A percentile compares a stretch with the other conserved stretches of the same genome.
Conservation (phyloP, 1,140 invertebrate species). For the Halotydeus destructor region DNA sequence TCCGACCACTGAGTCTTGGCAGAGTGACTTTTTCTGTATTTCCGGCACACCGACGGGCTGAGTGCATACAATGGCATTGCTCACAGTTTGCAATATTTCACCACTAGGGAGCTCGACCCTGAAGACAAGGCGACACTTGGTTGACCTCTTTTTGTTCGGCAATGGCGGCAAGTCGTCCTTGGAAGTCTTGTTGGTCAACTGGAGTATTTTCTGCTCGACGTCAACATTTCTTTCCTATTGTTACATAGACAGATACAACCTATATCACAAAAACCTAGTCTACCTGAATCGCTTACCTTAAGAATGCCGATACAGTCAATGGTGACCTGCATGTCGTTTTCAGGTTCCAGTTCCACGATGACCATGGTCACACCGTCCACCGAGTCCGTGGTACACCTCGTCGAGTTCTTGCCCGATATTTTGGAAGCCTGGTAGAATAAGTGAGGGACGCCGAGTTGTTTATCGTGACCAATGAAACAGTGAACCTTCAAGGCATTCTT, state of each 20-base stretch:
- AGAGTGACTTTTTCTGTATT: constrained; percentile 75
- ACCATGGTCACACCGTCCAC: constrained; percentile 83
- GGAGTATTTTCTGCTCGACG: constrained; percentile 51
- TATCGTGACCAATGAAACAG: constrained; percentile 81
- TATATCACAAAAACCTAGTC: no score
- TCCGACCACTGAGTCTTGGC: constrained; percentile 45
- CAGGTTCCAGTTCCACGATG: constrained; percentile 66
- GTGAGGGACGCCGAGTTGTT: constrained; percentile 60
- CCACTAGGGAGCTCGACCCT: constrained; percentile 50
- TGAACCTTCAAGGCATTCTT: constrained; percentile 63
- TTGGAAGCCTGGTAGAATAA: constrained; percentile 62
- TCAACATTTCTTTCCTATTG: constrained; percentile 79
- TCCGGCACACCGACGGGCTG: constrained; percentile 88
- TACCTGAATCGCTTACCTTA: constrained; percentile 21
- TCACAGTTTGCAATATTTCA: constrained; percentile 74
- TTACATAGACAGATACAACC: no score
- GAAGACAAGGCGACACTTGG: constrained; percentile 82
- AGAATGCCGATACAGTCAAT: constrained; percentile 39
- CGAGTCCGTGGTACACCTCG: constrained; percentile 63
- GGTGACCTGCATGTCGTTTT: constrained; percentile 50
- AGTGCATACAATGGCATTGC: constrained; percentile 73
- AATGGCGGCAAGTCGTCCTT: background rate
- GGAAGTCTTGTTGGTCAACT: constrained; percentile 1
- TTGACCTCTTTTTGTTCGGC: constrained; percentile 51
- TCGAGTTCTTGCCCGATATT: constrained; percentile 82